Base-by-base conservation (phyloP, 1,140 invertebrate species). In the Eurosta solidaginis region DNA sequence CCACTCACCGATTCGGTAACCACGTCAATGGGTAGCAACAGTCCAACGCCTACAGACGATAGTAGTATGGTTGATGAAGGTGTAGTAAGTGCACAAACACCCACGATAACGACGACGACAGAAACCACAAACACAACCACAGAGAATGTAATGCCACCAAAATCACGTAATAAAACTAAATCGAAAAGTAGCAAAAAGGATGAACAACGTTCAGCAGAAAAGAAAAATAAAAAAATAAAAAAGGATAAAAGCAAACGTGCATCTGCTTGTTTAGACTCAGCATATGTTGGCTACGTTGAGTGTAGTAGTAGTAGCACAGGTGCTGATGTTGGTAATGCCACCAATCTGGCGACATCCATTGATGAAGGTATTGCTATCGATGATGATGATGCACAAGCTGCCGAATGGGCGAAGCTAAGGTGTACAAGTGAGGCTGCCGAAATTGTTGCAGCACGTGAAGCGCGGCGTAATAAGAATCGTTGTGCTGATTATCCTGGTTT, bases 401-500 rank as follows among this genome's bases (percentile, higher is more conserved):
- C 91, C 75, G 94, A 96, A 84, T 90, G 96, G 78, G 91, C 95
- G 0, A 92, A 93, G 85, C 89, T 97, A 25, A 89, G 96, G 77
- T 97, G 96, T 89, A 92, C 95, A 44, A 96, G 95, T 87, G 95
- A 96, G 84, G 90, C 94, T 54, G 93, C 95, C 1, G 96, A 97
- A 88, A 92, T 96, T 36, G 91, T 96, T 52, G 94, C 95, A 29
- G 95, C 95, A 83, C 90, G 95, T 78, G 95, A 96, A 82, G 93
- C 92, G 49, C 90, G 95, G 74, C 88, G 93, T 50, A 90, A 93
- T 79, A 92, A 93, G 77, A 88, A 92, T 81, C 90, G 95, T 88
- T 96, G 95, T 88, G 92, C 95, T 3, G 96, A 97, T 86, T 98
- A 97, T 89, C 96, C 96, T 0, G 96, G 96, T 4, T 88, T 98